These are phyloP conservation scores for Ceratotherium simum DNA, from an alignment of 2,113 vertebrate species.

Conservation along the genomic window DNA sequence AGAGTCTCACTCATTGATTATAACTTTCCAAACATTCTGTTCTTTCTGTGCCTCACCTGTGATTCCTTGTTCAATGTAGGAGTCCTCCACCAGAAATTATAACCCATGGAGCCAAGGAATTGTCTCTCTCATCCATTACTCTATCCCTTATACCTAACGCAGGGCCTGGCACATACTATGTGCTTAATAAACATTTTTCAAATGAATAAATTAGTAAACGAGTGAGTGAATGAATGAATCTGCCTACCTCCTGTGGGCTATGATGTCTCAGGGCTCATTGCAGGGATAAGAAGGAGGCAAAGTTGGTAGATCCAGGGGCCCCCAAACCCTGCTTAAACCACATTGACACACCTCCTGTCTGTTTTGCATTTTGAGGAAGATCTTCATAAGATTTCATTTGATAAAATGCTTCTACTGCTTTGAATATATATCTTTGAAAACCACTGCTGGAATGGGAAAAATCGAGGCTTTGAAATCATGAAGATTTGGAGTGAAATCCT, in stretches of 20 bases:
- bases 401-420: background rate
- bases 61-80: background rate
- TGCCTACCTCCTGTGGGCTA: background rate
- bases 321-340: background rate
- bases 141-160: background rate
- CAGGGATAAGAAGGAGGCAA: background rate
- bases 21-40: background rate
- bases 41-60: background rate
- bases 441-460: background rate
- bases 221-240: background rate
- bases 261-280: background rate
- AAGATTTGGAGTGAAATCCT: background rate
- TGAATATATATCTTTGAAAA: constrained; percentile 55
- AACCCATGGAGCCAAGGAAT: background rate
- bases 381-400: background rate
- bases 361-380: background rate
- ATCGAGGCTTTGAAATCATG: constrained; percentile 2
- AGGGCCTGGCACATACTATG: background rate
- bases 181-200: background rate
- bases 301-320: background rate
- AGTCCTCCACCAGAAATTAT: background rate
- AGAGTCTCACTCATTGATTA: background rate
- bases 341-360: background rate
- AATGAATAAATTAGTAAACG: background rate
- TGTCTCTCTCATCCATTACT: background rate